A percentile compares a stretch with the other conserved stretches of the same genome.
phyloP scores from a whole-genome alignment of 2,888 invertebrate genomes.

The Neria commutata region DNA sequence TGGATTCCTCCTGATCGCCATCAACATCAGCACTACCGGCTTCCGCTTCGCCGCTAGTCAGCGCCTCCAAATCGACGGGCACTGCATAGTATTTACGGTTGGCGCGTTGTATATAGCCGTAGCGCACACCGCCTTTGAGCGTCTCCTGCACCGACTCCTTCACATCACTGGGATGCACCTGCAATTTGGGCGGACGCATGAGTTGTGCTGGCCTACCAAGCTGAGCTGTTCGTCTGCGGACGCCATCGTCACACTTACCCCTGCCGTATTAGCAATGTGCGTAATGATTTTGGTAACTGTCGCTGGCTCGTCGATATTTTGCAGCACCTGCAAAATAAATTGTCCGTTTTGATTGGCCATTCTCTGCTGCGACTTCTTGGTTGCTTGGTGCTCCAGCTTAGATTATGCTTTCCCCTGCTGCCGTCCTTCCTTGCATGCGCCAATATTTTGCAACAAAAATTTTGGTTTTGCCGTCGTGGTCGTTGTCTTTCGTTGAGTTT shows the following conservation, averaged over 20 bases:
- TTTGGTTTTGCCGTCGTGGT: no score
- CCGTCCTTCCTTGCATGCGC: no score
- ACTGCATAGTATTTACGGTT: conserved; percentile 29
- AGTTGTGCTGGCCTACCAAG: no score
- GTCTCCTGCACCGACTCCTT: background rate
- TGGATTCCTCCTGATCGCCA: background rate
- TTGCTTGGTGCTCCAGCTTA: no score
- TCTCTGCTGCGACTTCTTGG: no score
- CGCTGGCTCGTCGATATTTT: conserved; percentile 26
- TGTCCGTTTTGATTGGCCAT: conserved; percentile 34
- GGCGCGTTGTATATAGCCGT: conserved; percentile 15
- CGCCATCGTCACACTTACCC: conserved; percentile 26
- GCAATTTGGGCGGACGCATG: no score
- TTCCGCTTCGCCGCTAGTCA: conserved; percentile 9
- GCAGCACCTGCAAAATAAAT: conserved; percentile 26
- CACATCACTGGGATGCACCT: background rate
- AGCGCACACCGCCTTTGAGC: background rate
- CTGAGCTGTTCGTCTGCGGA: no score
- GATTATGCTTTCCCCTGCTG: no score
- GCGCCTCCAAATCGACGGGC: conserved; percentile 25
- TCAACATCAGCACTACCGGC: background rate
- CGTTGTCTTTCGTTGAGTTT: no score
- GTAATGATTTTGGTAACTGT: conserved; percentile 26
- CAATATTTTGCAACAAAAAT: no score
- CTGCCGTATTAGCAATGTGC: conserved; percentile 26